A percentile compares a stretch with the other conserved stretches of the same genome.
Conservation (phyloP, 2,113 vertebrate species). For the human (Homo sapiens) region DNA sequence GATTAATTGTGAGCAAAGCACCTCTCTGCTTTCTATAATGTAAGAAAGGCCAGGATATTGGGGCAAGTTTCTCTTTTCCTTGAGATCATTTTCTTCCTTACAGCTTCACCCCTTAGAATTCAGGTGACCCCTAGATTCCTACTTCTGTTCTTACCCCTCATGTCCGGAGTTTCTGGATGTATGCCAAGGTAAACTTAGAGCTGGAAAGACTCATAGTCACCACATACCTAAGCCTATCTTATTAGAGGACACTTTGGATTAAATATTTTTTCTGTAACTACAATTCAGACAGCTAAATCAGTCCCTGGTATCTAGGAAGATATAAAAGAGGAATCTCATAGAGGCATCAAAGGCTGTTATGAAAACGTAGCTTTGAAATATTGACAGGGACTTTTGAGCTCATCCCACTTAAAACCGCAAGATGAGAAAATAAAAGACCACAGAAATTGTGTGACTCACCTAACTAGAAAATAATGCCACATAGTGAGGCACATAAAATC, state of each 20-base stretch:
- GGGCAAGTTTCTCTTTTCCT: background rate
- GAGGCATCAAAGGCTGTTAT: background rate
- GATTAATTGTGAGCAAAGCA: background rate
- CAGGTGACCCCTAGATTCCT: background rate
- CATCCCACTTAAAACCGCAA: background rate
- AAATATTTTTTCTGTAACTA: background rate
- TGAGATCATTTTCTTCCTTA: background rate
- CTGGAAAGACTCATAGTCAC: background rate
- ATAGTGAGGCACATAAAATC: background rate
- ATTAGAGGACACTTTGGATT: background rate
- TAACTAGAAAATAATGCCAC: background rate
- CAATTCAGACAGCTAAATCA: background rate
- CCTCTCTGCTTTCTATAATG: background rate
- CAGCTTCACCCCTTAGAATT: background rate
- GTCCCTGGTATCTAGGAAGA: background rate
- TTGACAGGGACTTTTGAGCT: background rate
- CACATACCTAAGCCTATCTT: background rate
- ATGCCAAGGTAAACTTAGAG: background rate
- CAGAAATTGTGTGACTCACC: background rate
- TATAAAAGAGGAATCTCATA: background rate
- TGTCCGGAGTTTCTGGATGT: accelerated
- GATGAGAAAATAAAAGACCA: background rate
- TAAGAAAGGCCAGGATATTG: background rate
- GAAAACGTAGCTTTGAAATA: background rate
- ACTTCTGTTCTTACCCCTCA: background rate